phyloP scores from a whole-genome alignment of 2,113 vertebrate species.

The Tursiops truncatus region DNA sequence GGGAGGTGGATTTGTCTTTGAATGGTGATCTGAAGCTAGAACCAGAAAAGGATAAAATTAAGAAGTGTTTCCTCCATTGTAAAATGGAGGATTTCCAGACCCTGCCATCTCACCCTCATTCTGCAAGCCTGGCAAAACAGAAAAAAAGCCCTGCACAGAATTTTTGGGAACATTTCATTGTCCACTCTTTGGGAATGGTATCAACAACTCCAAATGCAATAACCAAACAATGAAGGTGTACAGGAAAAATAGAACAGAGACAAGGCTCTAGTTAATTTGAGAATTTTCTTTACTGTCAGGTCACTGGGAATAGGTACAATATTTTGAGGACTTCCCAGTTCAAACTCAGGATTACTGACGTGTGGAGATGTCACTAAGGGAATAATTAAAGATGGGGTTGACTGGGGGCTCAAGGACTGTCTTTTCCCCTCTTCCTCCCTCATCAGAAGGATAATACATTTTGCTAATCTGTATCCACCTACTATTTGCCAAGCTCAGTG shows the following conservation, averaged over 20 bases:
- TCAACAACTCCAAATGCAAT: neutral
- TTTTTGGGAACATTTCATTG: neutral
- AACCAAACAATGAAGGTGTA: neutral
- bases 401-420: neutral
- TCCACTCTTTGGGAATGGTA: neutral
- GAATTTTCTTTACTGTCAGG: neutral
- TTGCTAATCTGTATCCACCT: neutral
- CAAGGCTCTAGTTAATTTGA: neutral
- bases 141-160: neutral
- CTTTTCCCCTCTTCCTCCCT: neutral
- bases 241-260: neutral
- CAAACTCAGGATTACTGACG: neutral
- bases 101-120: neutral
- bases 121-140: neutral
- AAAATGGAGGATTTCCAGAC: neutral
- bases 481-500: neutral
- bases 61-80: conserved; percentile 27
- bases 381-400: neutral
- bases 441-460: neutral
- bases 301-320: neutral
- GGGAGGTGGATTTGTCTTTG: conserved; percentile 73
- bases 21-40: conserved; percentile 67
- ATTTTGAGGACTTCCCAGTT: neutral
- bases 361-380: neutral
- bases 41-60: conserved; percentile 62